These are phyloP conservation scores for Trichacis sp. DNA, from an alignment of 2,888 invertebrate genomes.

Conservation along the genomic window DNA sequence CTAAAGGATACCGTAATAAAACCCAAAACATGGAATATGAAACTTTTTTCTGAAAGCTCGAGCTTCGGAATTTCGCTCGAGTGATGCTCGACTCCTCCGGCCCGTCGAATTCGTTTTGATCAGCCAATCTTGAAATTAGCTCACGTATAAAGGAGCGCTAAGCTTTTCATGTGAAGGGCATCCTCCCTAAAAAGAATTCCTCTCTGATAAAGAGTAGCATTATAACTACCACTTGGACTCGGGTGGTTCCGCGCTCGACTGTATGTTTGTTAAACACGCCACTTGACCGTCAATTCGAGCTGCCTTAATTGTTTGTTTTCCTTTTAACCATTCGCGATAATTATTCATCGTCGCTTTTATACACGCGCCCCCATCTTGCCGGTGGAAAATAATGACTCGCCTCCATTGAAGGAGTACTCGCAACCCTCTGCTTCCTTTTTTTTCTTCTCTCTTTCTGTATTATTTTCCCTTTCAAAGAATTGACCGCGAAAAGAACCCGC, in stretches of 20 bases:
- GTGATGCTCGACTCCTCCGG: constrained; percentile 21
- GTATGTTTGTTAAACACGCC: constrained; percentile 59
- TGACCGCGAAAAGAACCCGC: constrained; percentile 57
- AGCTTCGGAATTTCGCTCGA: not conserved
- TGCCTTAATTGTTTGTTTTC: constrained; percentile 63
- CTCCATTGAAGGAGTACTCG: constrained; percentile 54
- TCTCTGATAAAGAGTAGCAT: constrained; percentile 14
- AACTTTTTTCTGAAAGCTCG: not conserved
- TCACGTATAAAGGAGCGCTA: constrained; percentile 26
- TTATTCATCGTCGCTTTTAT: constrained; percentile 64
- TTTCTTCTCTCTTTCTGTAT: constrained; percentile 26
- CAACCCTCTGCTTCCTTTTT: constrained; percentile 38
- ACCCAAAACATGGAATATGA: too few relatives aligned
- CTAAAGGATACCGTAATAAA: too few relatives aligned
- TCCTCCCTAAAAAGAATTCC: constrained; percentile 17
- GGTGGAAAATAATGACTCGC: constrained; percentile 53
- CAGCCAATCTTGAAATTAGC: constrained; percentile 42
- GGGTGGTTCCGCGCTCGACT: constrained; percentile 7
- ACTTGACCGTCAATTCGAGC: constrained; percentile 61
- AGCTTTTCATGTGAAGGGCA: constrained; percentile 33
- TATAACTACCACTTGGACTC: constrained; percentile 18
- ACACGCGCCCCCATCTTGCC: constrained; percentile 39
- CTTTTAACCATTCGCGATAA: constrained; percentile 60
- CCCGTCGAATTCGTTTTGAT: constrained; percentile 33
- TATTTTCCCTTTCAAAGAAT: constrained; percentile 49